Evolutionary conservation across 2,797 vertebrate species (phyloP), one percentile per base, ranked within the genome.

Genomic region (Sparus aurata): DNA sequence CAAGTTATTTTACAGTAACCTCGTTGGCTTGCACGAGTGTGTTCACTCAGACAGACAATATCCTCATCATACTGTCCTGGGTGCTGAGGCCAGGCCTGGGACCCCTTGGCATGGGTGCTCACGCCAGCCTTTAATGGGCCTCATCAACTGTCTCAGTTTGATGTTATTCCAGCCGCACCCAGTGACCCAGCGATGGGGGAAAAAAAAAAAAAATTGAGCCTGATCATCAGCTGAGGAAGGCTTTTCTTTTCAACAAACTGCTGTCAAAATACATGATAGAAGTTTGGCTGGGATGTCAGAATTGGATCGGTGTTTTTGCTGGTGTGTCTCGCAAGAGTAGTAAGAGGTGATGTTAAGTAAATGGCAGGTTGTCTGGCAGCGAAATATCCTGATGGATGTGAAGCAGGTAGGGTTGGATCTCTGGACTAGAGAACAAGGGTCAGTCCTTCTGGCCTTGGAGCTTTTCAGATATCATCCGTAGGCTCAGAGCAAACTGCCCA

Each of bases 121-220:
- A 77, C 58, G 41, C 82, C 49, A 61, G 65, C 72, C 78, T 76
- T 65, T 85, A 91, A 91, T 89, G 75, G 85, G 74, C 80, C 79
- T 92, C 89, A 87, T 87, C 87, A 87, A 77, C 75, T 71, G 70
- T 87, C 79, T 87, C 85, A 87, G 88, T 92, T 93, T 90, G 84
- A 91, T 90, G 88, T 91, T 92, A 85, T 90, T 93, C 83, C 88
- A 92, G 77, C 82, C 81, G 84, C 90, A 87, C 91, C 91, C 93
- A 87, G 53, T 86, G 88, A 90, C 87, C 89, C 83, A 77, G 81
- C 15, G 2, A 77, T 64, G 64, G 69, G 64, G 69, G 69, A 46
- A 27, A 78, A 38, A 38, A 38, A 27, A 78, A 84, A 82, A 78
- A 73, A 83, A 75, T 64, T 53, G 68, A 74, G 67, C 55, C 72